phyloP scores from a whole-genome alignment of 1,140 invertebrate species.

The Papilio xuthus region DNA sequence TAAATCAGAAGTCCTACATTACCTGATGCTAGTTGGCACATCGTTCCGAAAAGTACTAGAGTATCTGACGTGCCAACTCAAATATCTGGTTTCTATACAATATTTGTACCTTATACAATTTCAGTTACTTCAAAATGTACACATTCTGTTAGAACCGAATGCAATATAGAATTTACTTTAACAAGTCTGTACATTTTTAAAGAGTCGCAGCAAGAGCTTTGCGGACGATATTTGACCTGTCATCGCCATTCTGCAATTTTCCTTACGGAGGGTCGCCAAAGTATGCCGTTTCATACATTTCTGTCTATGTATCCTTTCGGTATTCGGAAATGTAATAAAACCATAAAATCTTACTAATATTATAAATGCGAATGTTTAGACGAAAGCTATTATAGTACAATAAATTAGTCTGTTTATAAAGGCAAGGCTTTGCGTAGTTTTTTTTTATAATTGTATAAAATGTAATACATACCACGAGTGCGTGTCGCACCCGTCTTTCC shows the following conservation, averaged over 20 bases:
- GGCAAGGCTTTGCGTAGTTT: too few relatives aligned
- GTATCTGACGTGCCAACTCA: background rate
- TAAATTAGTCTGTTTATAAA: too few relatives aligned
- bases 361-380: too few relatives aligned
- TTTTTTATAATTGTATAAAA: background rate
- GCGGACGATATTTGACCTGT: too few relatives aligned
- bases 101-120: background rate
- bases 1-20: background rate
- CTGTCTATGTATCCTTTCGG: too few relatives aligned
- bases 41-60: background rate
- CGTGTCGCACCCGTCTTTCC: conserved; percentile 81
- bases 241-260: too few relatives aligned
- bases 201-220: background rate
- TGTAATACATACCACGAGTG: conserved; percentile 76
- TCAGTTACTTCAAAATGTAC: background rate
- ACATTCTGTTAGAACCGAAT: background rate
- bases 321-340: too few relatives aligned
- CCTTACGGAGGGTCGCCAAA: too few relatives aligned
- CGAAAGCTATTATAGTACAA: too few relatives aligned
- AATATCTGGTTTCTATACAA: background rate
- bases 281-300: too few relatives aligned
- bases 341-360: too few relatives aligned
- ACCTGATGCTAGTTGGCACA: background rate
- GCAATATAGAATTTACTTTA: background rate
- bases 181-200: background rate